phyloP scores from a whole-genome alignment of 2,113 vertebrate species.

The Colistium nudipinnis region DNA sequence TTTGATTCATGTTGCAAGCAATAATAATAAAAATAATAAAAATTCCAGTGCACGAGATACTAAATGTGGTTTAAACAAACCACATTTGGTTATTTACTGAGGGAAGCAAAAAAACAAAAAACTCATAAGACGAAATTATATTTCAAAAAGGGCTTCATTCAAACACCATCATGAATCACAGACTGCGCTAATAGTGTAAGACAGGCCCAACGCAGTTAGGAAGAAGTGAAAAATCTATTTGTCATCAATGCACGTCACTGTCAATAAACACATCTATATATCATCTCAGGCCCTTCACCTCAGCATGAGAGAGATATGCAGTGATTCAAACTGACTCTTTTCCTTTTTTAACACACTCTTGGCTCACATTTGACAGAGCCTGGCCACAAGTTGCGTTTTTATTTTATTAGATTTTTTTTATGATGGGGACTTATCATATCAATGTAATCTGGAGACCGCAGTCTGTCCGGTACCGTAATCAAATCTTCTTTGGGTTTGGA shows the following conservation, averaged over 20 bases:
- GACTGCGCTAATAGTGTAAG: constrained; percentile 21
- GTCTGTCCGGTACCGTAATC: constrained; percentile 70
- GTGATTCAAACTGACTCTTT: constrained; percentile 53
- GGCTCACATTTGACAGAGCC: constrained; percentile 40
- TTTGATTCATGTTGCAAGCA: constrained; percentile 60
- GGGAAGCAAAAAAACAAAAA: constrained; percentile 19
- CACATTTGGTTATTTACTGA: constrained; percentile 54
- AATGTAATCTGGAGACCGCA: constrained; percentile 64
- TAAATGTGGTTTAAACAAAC: constrained; percentile 4
- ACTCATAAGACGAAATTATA: constrained; percentile 10
- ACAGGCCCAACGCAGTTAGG: constrained; percentile 46
- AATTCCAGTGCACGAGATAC: constrained; percentile 30
- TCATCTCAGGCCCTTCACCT: constrained; percentile 48
- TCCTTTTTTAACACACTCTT: constrained; percentile 33
- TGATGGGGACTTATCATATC: constrained; percentile 56
- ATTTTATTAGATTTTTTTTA: constrained; percentile 5
- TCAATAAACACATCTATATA: constrained; percentile 55
- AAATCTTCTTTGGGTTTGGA: constrained; percentile 68
- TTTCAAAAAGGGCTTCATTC: constrained; percentile 18
- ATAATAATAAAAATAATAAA: constrained; percentile 17
- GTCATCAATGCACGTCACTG: constrained; percentile 45
- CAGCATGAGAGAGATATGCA: constrained; percentile 35
- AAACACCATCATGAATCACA: constrained; percentile 59
- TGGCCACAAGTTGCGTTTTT: constrained; percentile 38
- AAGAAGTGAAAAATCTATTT: constrained; percentile 59